A percentile compares a stretch with the other conserved stretches of the same genome.
Conservation (phyloP, 2,113 vertebrate species). For the Aphyosemion australe region DNA sequence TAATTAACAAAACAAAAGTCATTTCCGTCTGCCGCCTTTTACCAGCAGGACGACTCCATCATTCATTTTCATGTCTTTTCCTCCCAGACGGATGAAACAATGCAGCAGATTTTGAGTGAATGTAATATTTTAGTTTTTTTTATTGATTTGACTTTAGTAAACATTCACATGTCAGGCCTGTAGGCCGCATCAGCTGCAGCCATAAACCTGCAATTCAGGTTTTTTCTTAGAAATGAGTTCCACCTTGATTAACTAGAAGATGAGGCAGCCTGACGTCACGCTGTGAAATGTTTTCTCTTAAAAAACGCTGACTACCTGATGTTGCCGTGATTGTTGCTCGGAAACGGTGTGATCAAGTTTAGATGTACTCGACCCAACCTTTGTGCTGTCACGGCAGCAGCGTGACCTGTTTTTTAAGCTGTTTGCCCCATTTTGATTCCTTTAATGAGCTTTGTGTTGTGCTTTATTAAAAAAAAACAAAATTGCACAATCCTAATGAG, state of each 20-base stretch:
- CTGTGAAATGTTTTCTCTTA: slow-evolving; percentile 9
- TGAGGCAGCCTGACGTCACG: background rate
- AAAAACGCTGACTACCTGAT: slow-evolving; percentile 16
- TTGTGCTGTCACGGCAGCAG: background rate
- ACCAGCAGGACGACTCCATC: too few relatives aligned
- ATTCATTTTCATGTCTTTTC: too few relatives aligned
- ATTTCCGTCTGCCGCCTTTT: too few relatives aligned
- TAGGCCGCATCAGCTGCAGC: too few relatives aligned
- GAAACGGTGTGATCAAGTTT: background rate
- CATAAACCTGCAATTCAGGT: background rate
- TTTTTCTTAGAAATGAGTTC: background rate
- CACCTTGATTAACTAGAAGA: background rate
- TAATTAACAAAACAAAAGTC: background rate
- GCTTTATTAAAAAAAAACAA: too few relatives aligned
- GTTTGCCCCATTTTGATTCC: background rate
- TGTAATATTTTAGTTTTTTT: too few relatives aligned
- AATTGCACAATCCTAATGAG: background rate
- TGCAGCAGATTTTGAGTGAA: too few relatives aligned
- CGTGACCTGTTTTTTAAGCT: too few relatives aligned
- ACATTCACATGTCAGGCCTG: too few relatives aligned
- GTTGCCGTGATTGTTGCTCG: background rate
- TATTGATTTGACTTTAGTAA: too few relatives aligned
- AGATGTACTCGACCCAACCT: background rate
- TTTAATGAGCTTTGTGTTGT: background rate
- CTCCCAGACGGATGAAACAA: too few relatives aligned